A percentile compares a stretch with the other conserved stretches of the same genome.
phyloP scores from a whole-genome alignment of 2,113 vertebrate species.

The Actinemys pallida region DNA sequence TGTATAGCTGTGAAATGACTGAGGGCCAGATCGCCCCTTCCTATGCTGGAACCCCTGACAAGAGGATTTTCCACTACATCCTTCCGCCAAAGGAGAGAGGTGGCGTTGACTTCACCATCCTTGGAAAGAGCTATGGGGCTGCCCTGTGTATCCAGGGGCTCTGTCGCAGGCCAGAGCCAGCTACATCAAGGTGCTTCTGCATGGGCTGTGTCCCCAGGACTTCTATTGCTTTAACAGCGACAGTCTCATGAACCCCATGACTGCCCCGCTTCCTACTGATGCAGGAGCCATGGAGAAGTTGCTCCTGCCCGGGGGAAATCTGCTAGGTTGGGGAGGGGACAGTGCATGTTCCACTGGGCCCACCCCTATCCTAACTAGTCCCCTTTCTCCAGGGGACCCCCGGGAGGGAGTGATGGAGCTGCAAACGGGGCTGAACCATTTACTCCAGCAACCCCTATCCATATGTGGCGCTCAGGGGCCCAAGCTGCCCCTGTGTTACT shows the following conservation, averaged over 20 bases:
- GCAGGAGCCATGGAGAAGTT: not conserved
- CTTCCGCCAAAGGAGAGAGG: rapidly evolving
- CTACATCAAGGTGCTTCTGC: not conserved
- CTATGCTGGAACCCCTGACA: not conserved
- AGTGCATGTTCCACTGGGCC: not conserved
- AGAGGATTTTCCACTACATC: not conserved
- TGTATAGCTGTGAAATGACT: not conserved
- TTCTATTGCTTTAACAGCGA: too few relatives aligned
- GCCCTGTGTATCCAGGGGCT: not conserved
- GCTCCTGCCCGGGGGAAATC: not conserved
- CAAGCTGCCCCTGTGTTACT: not conserved
- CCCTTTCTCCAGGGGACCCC: not conserved
- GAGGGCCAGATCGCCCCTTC: not conserved
- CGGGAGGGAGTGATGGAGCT: not conserved
- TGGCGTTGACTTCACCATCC: not conserved
- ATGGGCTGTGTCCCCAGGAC: too few relatives aligned
- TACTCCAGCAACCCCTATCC: not conserved
- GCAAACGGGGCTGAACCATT: not conserved
- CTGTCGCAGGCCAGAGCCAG: not conserved
- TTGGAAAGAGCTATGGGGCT: not conserved
- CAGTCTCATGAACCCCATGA: not conserved
- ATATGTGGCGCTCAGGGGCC: not conserved
- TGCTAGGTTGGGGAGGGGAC: not conserved
- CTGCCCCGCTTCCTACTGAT: not conserved
- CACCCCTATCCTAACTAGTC: not conserved